Evolutionary conservation across 2,888 invertebrate species (phyloP).

Genomic region (Polia nebulosa): DNA sequence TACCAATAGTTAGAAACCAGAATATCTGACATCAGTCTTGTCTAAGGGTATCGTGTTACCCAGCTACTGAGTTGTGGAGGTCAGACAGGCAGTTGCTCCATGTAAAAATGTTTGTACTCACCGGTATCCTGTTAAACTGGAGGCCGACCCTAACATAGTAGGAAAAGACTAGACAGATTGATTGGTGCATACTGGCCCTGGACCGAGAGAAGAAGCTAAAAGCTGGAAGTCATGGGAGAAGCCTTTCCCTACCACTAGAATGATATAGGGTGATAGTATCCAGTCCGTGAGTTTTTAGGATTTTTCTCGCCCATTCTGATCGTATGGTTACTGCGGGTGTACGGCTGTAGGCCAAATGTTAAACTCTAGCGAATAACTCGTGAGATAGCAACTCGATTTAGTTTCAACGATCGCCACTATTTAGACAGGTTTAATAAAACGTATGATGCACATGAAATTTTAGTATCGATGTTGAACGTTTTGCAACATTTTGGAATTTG

Average conservation of each 20-base stretch:
- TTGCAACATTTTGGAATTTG: conserved; percentile 4
- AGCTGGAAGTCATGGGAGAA: background rate
- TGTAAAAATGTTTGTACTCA: too few relatives aligned
- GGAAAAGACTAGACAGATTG: too few relatives aligned
- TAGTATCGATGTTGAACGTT: conserved; percentile 5
- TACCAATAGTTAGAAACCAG: too few relatives aligned
- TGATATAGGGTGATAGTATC: background rate
- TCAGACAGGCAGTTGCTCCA: too few relatives aligned
- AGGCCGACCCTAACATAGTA: too few relatives aligned
- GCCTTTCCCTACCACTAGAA: background rate
- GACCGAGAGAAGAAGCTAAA: background rate
- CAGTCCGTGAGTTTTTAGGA: conserved; percentile 2
- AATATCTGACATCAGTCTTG: too few relatives aligned
- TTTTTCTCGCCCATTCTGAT: background rate
- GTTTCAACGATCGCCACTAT: conserved; percentile 28
- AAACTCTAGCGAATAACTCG: conserved; percentile 13
- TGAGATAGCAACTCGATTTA: conserved; percentile 27
- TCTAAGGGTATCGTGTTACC: too few relatives aligned
- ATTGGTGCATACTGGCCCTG: too few relatives aligned
- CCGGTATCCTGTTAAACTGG: too few relatives aligned
- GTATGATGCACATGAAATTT: conserved; percentile 30
- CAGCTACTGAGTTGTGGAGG: too few relatives aligned
- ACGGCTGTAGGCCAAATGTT: conserved; percentile 3
- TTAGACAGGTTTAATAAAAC: conserved; percentile 9
- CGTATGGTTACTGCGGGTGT: conserved; percentile 8